Evolutionary conservation across 2,888 invertebrate species (phyloP), one percentile per base, ranked within the genome.

Genomic region (Amiota minor): DNA sequence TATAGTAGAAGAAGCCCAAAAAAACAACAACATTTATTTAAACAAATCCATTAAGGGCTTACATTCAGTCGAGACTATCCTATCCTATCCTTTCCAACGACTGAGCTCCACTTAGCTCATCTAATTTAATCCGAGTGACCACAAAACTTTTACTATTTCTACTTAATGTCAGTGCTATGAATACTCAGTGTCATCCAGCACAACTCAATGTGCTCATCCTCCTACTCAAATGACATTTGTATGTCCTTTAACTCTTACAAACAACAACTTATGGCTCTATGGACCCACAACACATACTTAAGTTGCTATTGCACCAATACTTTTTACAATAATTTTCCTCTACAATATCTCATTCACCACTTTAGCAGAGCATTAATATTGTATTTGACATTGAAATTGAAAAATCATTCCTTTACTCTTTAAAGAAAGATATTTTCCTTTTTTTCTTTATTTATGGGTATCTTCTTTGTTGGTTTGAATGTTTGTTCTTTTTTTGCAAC

Each of bases 11-110:
- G 35, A 6, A 35, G 23, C 23, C 23, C 6, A 55, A 55, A 14
- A 55, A n/a, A n/a, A n/a, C n/a, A n/a, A 55, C 2, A 81, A 77
- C 81, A 76, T 76, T 79, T 75, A 81, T 79, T 78, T 83, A 81
- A 86, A 86, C 86, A 84, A 82, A 86, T 85, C 59, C 84, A 81
- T 86, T 86, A 84, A 81, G 86, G 86, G 86, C 86, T 83, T 86
- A 83, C 86, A 83, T 84, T 83, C 79, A 78, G 79, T 35, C 35
- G 35, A 35, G 35, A 35, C 35, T 35, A 8, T 35, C 35, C 35
- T 35, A 8, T 35, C 35, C 35, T 6, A 8, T 35, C 35, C 35
- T 35, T 3, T 35, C 35, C 4, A 35, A 35, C 35, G 0, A 35
- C 35, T 35, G 6, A 35, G 3, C 1, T 23, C 23, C 1, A 35